A percentile compares a stretch with the other conserved stretches of the same genome.
Conservation (phyloP, 2,113 vertebrate genomes). For the Hoplias malabaricus region DNA sequence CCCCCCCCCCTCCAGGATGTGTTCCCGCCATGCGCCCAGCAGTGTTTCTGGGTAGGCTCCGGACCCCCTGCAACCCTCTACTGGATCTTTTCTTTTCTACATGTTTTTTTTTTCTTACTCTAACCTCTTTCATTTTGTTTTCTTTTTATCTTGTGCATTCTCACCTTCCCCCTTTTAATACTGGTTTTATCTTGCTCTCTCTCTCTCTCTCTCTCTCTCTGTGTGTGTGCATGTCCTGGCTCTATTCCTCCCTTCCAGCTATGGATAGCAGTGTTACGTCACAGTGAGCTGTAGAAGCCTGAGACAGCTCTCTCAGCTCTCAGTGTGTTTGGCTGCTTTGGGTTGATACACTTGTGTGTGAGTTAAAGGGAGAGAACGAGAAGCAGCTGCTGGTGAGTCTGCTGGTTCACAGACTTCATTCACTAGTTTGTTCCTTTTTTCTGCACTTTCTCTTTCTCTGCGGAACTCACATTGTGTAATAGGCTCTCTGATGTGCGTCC, state of each 20-base stretch:
- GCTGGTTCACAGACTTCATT: neutral
- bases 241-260: constrained; percentile 59
- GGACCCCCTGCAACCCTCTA: no score
- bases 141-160: neutral
- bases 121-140: neutral
- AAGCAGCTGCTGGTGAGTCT: constrained; percentile 37
- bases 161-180: neutral
- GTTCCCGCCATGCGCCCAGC: no score
- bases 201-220: neutral
- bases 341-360: neutral
- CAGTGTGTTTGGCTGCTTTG: neutral
- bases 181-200: neutral
- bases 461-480: neutral
- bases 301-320: neutral
- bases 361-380: neutral
- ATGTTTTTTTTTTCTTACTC: neutral
- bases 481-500: neutral
- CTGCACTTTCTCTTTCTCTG: neutral
- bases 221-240: neutral
- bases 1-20: no score
- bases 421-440: neutral
- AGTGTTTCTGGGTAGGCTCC: no score
- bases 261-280: constrained; percentile 44
- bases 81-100: neutral
- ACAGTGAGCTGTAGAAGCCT: constrained; percentile 15